These are phyloP conservation scores for Cynoglossus semilaevis DNA, from an alignment of 2,113 vertebrate species.

Conservation along the genomic window DNA sequence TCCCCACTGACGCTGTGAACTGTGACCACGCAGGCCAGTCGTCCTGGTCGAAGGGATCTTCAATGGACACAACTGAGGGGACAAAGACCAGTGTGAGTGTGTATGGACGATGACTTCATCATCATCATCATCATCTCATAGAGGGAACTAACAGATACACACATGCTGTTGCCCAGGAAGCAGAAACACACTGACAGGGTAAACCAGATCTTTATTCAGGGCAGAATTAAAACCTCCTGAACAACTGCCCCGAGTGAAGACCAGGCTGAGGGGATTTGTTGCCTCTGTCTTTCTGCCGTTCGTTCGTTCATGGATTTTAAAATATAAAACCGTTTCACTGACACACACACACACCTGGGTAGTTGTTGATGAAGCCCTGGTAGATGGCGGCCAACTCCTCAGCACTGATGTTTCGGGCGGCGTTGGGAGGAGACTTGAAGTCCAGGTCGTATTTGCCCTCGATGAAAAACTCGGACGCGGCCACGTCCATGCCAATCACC, in stretches of 20 bases:
- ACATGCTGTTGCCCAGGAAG: conserved; percentile 14
- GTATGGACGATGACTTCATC: no score
- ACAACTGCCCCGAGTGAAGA: conserved; percentile 16
- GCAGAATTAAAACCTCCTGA: conserved; percentile 61
- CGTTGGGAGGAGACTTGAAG: conserved; percentile 89
- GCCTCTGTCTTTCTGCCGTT: background rate
- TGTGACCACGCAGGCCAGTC: conserved; percentile 92
- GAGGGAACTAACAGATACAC: conserved; percentile 25
- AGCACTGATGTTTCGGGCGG: conserved; percentile 85
- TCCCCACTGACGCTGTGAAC: conserved; percentile 87
- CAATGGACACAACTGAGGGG: conserved; percentile 87
- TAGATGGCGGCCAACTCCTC: conserved; percentile 88
- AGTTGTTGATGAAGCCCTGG: conserved; percentile 90
- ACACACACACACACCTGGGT: conserved; percentile 79
- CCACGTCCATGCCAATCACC: conserved; percentile 94
- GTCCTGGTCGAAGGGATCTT: conserved; percentile 93
- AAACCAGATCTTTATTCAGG: conserved; percentile 35
- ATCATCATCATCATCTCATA: no score
- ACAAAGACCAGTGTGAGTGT: background rate
- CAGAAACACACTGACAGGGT: conserved; percentile 30
- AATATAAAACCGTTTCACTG: no score
- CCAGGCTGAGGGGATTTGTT: conserved; percentile 12
- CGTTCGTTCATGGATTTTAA: no score
- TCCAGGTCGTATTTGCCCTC: conserved; percentile 92
- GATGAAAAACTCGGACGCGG: conserved; percentile 88